Percentiles rank a stretch among this genome's conserved stretches.
Conservation (phyloP, 2,888 invertebrate species). For the Agrenia bidenticulata region DNA sequence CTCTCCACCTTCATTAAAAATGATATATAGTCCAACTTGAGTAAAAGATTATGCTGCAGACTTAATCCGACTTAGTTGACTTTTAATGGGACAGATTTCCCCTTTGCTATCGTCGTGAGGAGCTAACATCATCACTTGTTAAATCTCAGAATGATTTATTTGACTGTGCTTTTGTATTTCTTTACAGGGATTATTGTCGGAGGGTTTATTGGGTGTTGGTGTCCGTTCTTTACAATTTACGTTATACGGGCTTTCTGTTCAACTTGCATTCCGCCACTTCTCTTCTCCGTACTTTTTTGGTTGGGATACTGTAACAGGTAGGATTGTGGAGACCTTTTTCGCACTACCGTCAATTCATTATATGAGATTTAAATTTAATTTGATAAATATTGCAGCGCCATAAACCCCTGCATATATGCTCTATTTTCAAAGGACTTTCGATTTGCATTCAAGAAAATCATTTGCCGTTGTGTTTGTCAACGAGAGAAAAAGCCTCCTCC, state of each 20-base stretch:
- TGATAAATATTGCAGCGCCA: conserved; percentile 65
- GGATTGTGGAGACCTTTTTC: too few species aligned
- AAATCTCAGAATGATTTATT: too few species aligned
- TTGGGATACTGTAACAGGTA: conserved; percentile 75
- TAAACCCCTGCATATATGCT: conserved; percentile 93
- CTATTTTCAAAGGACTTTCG: conserved; percentile 93
- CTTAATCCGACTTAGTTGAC: too few species aligned
- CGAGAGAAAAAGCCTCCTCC: conserved; percentile 53
- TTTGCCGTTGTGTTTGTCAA: conserved; percentile 78
- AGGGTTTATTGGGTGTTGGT: conserved; percentile 94
- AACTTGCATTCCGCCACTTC: conserved; percentile 76
- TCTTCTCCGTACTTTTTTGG: conserved; percentile 94
- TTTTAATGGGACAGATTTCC: too few species aligned
- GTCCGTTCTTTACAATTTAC: conserved; percentile 95
- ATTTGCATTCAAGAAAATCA: conserved; percentile 88
- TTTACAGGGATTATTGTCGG: conserved; percentile 78
- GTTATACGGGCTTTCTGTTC: conserved; percentile 84
- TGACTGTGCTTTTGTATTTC: too few species aligned
- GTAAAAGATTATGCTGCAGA: too few species aligned
- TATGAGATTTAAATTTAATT: too few species aligned
- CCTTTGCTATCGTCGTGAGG: too few species aligned
- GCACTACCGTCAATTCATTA: too few species aligned
- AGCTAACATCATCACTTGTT: too few species aligned
- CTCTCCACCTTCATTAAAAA: too few species aligned
- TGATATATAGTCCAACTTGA: too few species aligned